Base-by-base conservation (phyloP, 2,113 vertebrate species). In the Urocitellus parryii region DNA sequence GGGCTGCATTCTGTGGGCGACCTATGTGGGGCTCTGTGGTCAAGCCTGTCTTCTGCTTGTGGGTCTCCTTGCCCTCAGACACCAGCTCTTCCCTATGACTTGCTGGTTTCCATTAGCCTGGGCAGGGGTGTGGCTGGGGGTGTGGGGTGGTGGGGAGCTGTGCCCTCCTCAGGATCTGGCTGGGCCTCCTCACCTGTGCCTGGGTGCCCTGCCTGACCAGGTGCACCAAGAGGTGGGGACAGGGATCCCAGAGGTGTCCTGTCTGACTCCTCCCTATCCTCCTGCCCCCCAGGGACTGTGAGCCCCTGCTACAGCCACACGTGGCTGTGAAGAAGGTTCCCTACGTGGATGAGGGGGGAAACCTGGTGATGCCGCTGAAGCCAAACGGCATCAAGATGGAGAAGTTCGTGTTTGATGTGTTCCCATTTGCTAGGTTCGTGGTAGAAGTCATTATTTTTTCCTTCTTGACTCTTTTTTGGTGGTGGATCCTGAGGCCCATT, bases 371-470 rank as follows among this genome's bases (percentile, higher is more conserved):
- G 96, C 99, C 99, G 0, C 98, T 97, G 83, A 98, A 99, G 96
- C 99, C 99, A 0, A 99, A 99, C 0, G 99, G 99, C 84, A 99
- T 99, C 89, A 99, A 99, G 99, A 99, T 99, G 99, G 99, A 99
- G 99, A 99, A 99, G 97, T 99, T 99, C 98, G 99, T 99, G 92
- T 99, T 99, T 97, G 99, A 99, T 25, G 99, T 99, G 96, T 99
- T 99, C 97, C 99, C 98, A 78, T 99, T 99, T 96, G 99, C 99
- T 87, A 99, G 99, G 99, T 99, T 93, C 98, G 98, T 98, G 97
- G 76, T 13, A 13, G 95, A 92, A 34, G 1, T 39, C 0, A 29
- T 16, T 76, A 20, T 13, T 53, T 37, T 25, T 20, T 86, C 94
- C 34, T 95, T 39, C 34, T 58, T 65, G 7, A 4, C 3, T 7